A percentile compares a stretch with the other conserved stretches of the same genome.
phyloP scores from a whole-genome alignment of 92 coral and sea anemone species.

The Anthopleura xanthogrammica region DNA sequence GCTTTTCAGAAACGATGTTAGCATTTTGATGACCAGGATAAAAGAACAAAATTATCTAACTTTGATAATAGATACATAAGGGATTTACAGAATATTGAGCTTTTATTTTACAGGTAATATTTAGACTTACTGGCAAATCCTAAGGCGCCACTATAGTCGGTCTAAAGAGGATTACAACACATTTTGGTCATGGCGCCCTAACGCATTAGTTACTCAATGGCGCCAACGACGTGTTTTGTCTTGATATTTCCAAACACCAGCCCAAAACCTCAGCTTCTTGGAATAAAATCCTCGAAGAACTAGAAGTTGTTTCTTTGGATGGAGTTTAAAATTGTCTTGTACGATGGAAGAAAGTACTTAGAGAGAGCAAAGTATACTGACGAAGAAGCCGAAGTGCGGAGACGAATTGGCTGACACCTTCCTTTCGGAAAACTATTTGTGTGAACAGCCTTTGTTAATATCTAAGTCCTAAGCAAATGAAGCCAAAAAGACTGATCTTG shows the following conservation, averaged over 20 bases:
- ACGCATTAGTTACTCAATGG: slow-evolving; percentile 30
- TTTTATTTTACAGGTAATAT: background rate
- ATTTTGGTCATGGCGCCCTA: slow-evolving; percentile 72
- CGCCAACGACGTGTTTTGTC: slow-evolving; percentile 60
- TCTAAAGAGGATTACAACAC: slow-evolving; percentile 80
- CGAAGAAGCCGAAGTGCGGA: background rate
- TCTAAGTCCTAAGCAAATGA: slow-evolving; percentile 5
- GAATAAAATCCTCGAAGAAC: background rate
- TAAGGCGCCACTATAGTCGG: slow-evolving; percentile 50
- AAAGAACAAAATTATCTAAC: background rate
- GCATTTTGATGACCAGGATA: background rate
- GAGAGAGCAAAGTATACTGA: background rate
- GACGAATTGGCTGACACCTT: slow-evolving; percentile 1
- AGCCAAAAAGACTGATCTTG: background rate
- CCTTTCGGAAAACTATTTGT: background rate
- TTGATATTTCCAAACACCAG: background rate
- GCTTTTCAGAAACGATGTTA: background rate
- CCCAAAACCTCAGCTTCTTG: background rate
- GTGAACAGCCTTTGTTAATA: background rate
- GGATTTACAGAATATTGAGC: background rate
- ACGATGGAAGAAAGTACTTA: background rate
- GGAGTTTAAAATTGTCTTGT: background rate
- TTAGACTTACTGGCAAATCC: slow-evolving; percentile 27
- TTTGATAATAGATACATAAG: background rate
- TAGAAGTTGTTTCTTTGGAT: background rate